Conservation (phyloP, 2,797 vertebrate species). For the Macroramphosus scolopax region DNA sequence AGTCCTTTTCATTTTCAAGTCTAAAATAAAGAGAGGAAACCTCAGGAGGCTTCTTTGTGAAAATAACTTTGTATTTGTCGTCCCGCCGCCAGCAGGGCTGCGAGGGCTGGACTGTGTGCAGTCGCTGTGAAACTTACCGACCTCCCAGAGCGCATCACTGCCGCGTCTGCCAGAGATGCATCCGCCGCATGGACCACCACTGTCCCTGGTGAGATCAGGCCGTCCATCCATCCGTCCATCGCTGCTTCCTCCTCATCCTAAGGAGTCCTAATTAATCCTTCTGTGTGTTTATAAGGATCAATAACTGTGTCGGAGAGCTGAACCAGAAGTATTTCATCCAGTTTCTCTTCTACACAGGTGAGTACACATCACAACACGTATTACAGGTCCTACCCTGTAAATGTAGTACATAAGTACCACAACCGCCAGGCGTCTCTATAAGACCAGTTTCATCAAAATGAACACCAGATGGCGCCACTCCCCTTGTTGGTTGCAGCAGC, state of each 20-base stretch:
- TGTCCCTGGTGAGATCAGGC: slow-evolving; percentile 85
- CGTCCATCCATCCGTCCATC: too few species aligned
- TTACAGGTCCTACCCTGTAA: too few species aligned
- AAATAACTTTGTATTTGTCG: too few species aligned
- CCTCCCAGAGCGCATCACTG: slow-evolving; percentile 80
- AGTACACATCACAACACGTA: slow-evolving; percentile 11
- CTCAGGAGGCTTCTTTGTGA: too few species aligned
- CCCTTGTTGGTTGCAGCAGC: too few species aligned
- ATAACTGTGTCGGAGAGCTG: slow-evolving; percentile 83
- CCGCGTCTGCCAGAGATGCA: slow-evolving; percentile 82
- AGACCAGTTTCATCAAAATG: too few species aligned
- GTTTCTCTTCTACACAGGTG: slow-evolving; percentile 85
- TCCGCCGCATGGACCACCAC: slow-evolving; percentile 85
- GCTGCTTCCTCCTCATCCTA: too few species aligned
- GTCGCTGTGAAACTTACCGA: slow-evolving; percentile 82
- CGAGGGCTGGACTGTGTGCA: slow-evolving; percentile 85
- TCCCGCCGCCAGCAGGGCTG: slow-evolving; percentile 75
- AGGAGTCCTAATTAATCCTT: not conserved
- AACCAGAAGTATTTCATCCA: slow-evolving; percentile 89
- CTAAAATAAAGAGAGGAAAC: not conserved
- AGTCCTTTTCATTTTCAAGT: not conserved
- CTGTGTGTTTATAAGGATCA: slow-evolving; percentile 76
- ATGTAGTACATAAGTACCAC: too few species aligned
- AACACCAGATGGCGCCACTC: too few species aligned
- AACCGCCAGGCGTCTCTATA: too few species aligned